A percentile compares a stretch with the other conserved stretches of the same genome.
These are phyloP conservation scores for Oophaga sylvatica DNA, from an alignment of 2,797 vertebrate species.

Conservation along the genomic window DNA sequence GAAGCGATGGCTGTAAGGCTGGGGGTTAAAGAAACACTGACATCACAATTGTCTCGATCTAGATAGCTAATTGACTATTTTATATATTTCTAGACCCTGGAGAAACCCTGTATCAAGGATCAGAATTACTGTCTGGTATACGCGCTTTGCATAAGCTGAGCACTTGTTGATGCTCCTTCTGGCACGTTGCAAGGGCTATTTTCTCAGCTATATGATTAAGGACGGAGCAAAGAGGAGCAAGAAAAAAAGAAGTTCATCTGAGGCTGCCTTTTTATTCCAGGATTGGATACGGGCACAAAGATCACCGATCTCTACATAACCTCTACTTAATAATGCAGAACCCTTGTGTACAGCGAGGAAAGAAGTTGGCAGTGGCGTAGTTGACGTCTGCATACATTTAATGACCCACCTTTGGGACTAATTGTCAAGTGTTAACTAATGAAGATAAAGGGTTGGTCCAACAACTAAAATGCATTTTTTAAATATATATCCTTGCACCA, in stretches of 20 bases:
- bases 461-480: no score
- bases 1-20: background rate
- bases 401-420: background rate
- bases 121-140: background rate
- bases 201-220: conserved; percentile 13
- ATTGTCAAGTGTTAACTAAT: background rate
- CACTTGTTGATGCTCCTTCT: background rate
- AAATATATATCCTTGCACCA: no score
- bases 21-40: background rate
- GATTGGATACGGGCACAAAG: background rate
- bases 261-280: conserved; percentile 5
- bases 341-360: background rate
- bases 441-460: background rate
- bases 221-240: background rate
- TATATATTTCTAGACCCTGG: background rate
- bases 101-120: background rate
- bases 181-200: background rate
- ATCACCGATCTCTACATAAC: background rate
- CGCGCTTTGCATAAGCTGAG: no score
- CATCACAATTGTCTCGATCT: background rate
- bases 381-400: background rate
- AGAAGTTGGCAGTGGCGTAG: background rate
- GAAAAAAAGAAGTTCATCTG: background rate
- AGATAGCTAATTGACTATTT: background rate
- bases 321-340: conserved; percentile 9